A percentile compares a stretch with the other conserved stretches of the same genome.
phyloP scores from a whole-genome alignment of 2,797 vertebrate genomes.

The Limnodromus scolopaceus region DNA sequence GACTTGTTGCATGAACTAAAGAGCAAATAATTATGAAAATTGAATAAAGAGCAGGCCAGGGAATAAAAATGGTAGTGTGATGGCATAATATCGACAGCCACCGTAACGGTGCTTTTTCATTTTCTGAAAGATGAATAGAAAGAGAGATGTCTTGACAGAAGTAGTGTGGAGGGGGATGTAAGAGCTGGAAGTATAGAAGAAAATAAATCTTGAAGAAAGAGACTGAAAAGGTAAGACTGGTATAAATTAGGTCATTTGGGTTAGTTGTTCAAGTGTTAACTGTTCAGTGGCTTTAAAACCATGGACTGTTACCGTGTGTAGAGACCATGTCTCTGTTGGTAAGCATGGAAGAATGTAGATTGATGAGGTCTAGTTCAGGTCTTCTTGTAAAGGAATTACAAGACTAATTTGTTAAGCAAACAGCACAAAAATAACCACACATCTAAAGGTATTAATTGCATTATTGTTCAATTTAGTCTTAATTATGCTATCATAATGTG shows the following conservation, averaged over 20 bases:
- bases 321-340: background rate
- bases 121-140: background rate
- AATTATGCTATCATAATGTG: background rate
- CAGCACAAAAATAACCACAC: background rate
- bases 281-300: background rate
- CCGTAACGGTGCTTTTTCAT: accelerated
- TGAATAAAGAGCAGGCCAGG: background rate
- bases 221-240: background rate
- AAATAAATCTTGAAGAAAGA: background rate
- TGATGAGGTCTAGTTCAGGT: background rate
- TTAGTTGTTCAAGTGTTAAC: background rate
- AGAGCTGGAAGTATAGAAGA: background rate
- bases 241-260: background rate
- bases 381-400: background rate
- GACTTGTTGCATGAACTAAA: background rate
- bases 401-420: background rate
- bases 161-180: background rate
- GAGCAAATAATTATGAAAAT: background rate
- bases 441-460: slow-evolving; percentile 11
- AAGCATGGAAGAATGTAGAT: background rate
- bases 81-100: background rate
- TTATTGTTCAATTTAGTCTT: slow-evolving; percentile 19
- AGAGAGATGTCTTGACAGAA: background rate
- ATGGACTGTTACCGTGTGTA: background rate
- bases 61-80: background rate